Base-by-base conservation (phyloP, 2,113 vertebrate species). In the Barbus barbus region DNA sequence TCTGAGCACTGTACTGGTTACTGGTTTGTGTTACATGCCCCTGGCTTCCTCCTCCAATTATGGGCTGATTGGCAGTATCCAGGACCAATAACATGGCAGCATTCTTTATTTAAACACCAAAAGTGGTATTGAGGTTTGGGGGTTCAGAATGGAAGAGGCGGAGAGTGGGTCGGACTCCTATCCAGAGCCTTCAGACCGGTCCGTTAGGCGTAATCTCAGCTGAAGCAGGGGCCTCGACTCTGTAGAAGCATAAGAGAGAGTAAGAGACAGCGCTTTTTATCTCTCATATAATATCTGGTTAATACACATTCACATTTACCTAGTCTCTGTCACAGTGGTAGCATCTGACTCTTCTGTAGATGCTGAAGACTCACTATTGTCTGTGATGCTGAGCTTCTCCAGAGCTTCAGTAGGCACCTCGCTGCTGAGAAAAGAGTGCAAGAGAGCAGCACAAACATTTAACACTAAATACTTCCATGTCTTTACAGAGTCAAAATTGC, bases 1-100 rank as follows among this genome's bases (percentile, higher is more conserved):
- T 90, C 89, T 87, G 77, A 83, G 86, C 81, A 78, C 91, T 88
- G 85, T 84, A 88, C 87, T 87, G 77, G 89, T 88, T 89, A 86
- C 91, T 86, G 82, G 87, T 80, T 87, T 80, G 83, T 86, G 53
- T 33, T 53, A 76, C 71, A 84, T 67, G 56, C 65, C 84, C 87
- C 85, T 79, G 79, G 88, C 88, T 88, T 78, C 87, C 89, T 91
- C 86, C 86, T 69, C 90, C 89, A 90, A 84, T 81, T 53, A 80
- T 84, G 83, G 90, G 95, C 93, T 93, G 91, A 94, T 94, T 86
- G 95, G 94, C 95, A 95, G 95, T 95, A 94, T 95, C 95, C 95
- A 92, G 95, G 95, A 93, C 95, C 95, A 94, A 94, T 93, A 95
- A 93, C 94, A 92, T 94, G 94, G 96, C 96, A 96, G 96, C 96